A percentile compares a stretch with the other conserved stretches of the same genome.
These are phyloP conservation scores for Lucilia cuprina DNA, from an alignment of 1,140 invertebrate species.

Conservation along the genomic window DNA sequence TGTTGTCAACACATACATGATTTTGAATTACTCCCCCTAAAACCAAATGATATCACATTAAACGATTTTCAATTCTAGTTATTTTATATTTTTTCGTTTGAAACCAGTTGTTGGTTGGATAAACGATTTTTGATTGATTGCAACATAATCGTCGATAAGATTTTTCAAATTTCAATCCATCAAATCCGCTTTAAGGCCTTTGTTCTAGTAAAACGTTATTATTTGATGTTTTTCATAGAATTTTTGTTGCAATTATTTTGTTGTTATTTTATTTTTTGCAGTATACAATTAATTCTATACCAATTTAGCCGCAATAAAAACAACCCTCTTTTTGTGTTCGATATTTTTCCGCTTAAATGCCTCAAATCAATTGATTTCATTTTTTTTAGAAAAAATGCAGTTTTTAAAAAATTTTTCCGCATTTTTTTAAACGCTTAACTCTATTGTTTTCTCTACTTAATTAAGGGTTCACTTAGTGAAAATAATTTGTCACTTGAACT, in stretches of 20 bases:
- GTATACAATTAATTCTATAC: neutral
- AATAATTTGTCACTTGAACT: constrained; percentile 7
- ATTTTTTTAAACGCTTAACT: neutral
- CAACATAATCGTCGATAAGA: constrained; percentile 3
- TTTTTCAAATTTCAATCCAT: neutral
- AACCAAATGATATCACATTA: neutral
- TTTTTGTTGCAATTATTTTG: neutral
- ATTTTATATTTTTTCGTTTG: neutral
- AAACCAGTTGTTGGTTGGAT: neutral
- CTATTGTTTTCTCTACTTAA: neutral
- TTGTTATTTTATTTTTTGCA: neutral
- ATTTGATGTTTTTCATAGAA: neutral
- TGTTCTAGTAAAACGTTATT: neutral
- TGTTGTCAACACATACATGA: neutral
- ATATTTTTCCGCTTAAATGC: neutral
- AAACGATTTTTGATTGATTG: constrained; percentile 1
- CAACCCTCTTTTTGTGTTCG: neutral
- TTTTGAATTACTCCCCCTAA: neutral
- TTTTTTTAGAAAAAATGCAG: neutral
- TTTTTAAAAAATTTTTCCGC: neutral
- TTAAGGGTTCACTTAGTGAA: neutral
- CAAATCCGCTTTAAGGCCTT: neutral
- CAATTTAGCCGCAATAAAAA: neutral
- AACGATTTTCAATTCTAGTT: neutral
- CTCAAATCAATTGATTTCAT: neutral